Base-by-base conservation (phyloP, 2,797 vertebrate species). In the Pristis pectinata region DNA sequence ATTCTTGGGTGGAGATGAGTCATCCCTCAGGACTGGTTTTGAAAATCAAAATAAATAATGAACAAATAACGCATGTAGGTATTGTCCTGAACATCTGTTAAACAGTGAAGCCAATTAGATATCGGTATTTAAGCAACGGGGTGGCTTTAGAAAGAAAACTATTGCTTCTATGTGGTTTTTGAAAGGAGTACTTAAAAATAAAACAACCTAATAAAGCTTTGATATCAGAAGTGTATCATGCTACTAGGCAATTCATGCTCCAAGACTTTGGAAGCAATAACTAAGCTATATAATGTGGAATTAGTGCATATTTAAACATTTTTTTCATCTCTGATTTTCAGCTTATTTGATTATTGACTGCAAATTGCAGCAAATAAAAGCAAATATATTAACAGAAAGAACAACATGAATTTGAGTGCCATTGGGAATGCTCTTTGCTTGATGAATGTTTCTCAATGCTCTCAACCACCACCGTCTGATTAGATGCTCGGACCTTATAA, bases 31-130 rank as follows among this genome's bases (percentile, higher is more conserved):
- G 41, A 72, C 44, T 1, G 15, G 70, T 13, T 72, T 94, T 34
- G 53, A 49, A 53, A 94, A 74, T 30, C 4, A 30, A 44, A 74
- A n/a, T 74, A 61, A 94, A 41, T 76, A 56, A 17, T 56, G 27
- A 53, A 76, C 13, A 76, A 94, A 56, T 94, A 74, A 56, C 34
- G 27, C 5, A n/a, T 41, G 34, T 15, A 70, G 44, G 53, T 37
- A 76, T 94, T 94, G 27, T 76, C 15, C 49, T 94, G 70, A 76
- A 67, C 13, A 76, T 74, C 70, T 94, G 70, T 74, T 74, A 91
- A 10, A 67, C 41, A 24, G 7, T 91, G n/a, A 67, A 91, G 22
- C n/a, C 92, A 53, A 72, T 94, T 94, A 19, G 44, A 94, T 30
- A 94, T 76, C 44, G 94, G 44, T n/a, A 56, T 27, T 49, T 53